Percentiles rank a stretch among this genome's conserved stretches.
Evolutionary conservation across 2,888 invertebrate genomes (phyloP).

Genomic region (Nezara viridula): DNA sequence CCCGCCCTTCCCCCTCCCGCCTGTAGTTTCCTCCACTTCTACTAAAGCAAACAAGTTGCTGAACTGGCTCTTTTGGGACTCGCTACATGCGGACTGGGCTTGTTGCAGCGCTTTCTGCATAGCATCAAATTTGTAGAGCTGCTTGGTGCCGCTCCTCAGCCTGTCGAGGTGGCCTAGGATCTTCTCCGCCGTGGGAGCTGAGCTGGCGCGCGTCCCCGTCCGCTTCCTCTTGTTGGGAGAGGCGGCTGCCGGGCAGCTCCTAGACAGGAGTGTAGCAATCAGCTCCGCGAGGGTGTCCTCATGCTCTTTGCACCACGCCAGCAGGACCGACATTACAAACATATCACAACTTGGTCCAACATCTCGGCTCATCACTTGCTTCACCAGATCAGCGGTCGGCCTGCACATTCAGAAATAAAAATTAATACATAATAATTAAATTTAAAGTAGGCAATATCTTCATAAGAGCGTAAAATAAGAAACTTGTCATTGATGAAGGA

Average conservation of each 20-base stretch:
- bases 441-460: too few species aligned
- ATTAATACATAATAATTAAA: too few species aligned
- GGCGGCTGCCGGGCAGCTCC: conserved; percentile 84
- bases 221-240: conserved; percentile 85
- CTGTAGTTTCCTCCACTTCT: conserved; percentile 82
- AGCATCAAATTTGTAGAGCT: conserved; percentile 84
- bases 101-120: conserved; percentile 93
- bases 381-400: conserved; percentile 87
- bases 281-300: conserved; percentile 90
- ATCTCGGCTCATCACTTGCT: conserved; percentile 84
- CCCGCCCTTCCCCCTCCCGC: conserved; percentile 66
- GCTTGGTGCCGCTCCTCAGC: conserved; percentile 75
- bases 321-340: conserved; percentile 91
- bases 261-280: conserved; percentile 82
- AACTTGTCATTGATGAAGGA: too few species aligned
- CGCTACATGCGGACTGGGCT: conserved; percentile 85
- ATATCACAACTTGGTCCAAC: conserved; percentile 82
- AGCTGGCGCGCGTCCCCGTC: conserved; percentile 64
- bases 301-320: conserved; percentile 94
- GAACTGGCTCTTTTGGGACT: conserved; percentile 91
- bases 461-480: too few species aligned
- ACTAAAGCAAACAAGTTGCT: conserved; percentile 90
- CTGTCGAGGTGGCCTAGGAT: conserved; percentile 93
- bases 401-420: conserved; percentile 69
- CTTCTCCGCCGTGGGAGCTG: conserved; percentile 69